Percentiles rank a stretch among this genome's conserved stretches.
Conservation (phyloP, 2,888 invertebrate species). For the Caenorhabditis zanzibari region DNA sequence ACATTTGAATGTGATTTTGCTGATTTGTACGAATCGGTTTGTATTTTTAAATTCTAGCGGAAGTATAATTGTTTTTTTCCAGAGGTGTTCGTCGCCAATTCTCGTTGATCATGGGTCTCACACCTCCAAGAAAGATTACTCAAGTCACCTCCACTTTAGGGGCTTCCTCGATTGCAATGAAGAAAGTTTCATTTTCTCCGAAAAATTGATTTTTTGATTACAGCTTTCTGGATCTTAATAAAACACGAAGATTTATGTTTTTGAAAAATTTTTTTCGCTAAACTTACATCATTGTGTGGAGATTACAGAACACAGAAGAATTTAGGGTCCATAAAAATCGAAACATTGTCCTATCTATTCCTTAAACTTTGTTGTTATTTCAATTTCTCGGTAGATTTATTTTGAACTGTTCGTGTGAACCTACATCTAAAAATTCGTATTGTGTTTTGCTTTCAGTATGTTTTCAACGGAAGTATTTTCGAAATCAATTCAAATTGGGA, state of each 20-base stretch:
- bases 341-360: no score
- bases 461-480: neutral
- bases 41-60: neutral
- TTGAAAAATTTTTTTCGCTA: no score
- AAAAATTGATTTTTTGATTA: no score
- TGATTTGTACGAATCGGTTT: constrained; percentile 6
- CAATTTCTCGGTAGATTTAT: neutral
- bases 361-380: no score
- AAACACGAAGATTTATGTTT: no score
- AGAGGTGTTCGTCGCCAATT: constrained; percentile 9
- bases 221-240: no score
- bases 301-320: no score
- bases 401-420: neutral
- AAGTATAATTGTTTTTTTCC: neutral
- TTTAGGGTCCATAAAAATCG: no score
- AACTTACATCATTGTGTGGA: no score
- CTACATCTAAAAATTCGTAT: neutral
- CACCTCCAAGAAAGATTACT: neutral
- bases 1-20: constrained; percentile 39
- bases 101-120: neutral
- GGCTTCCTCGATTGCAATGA: neutral
- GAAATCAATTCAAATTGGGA: neutral
- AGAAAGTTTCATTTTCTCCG: neutral
- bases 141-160: neutral
- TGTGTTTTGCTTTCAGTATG: neutral